Evolutionary conservation across 2,113 vertebrate species (phyloP).

Genomic region (Grammomys dolichurus): DNA sequence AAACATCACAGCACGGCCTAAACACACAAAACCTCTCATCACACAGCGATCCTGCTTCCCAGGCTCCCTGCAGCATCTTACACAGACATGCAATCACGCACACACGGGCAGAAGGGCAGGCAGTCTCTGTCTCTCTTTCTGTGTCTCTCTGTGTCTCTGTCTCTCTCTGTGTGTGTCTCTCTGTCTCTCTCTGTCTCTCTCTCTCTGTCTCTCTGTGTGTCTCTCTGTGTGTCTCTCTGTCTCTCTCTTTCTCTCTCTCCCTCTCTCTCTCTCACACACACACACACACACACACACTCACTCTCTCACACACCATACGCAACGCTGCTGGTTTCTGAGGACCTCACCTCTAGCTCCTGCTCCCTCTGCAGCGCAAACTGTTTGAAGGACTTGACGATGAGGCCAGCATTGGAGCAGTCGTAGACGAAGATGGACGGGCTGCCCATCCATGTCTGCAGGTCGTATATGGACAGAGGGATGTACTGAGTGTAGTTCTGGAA

Average conservation of each 20-base stretch:
- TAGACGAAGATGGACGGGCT: conserved; percentile 99
- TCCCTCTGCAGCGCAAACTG: conserved; percentile 98
- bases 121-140: too few species aligned
- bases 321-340: not conserved
- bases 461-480: conserved; percentile 98
- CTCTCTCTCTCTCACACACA: too few species aligned
- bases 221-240: too few species aligned
- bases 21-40: not conserved
- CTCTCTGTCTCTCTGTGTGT: too few species aligned
- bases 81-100: conserved; percentile 46
- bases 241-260: too few species aligned
- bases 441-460: conserved; percentile 99
- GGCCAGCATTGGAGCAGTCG: conserved; percentile 97
- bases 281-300: not conserved
- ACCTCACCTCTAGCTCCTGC: conserved; percentile 97
- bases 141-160: too few species aligned
- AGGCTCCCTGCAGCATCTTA: not conserved
- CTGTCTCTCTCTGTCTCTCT: too few species aligned
- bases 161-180: too few species aligned
- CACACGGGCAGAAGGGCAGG: too few species aligned
- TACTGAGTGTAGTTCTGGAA: conserved; percentile 99
- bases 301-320: not conserved
- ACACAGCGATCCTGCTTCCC: not conserved
- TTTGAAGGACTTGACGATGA: conserved; percentile 98
- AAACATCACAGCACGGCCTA: not conserved